A percentile compares a stretch with the other conserved stretches of the same genome.
phyloP scores from a whole-genome alignment of 2,888 invertebrate genomes.

The Hyles lineata region DNA sequence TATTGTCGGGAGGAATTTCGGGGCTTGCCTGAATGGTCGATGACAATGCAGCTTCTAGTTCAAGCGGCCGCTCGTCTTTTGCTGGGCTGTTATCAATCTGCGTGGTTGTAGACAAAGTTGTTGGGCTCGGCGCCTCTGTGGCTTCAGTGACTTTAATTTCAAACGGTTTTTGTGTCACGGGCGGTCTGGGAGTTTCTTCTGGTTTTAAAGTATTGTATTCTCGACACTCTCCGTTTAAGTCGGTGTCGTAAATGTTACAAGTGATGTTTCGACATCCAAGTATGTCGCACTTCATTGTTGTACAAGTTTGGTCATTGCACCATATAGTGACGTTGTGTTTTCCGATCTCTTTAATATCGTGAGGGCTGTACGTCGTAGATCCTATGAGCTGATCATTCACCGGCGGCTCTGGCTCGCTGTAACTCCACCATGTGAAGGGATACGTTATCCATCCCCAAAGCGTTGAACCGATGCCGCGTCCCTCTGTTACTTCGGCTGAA shows the following conservation, averaged over 20 bases:
- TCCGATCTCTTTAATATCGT: slow-evolving; percentile 60
- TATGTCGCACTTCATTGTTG: slow-evolving; percentile 72
- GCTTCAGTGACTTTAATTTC: slow-evolving; percentile 36
- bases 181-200: slow-evolving; percentile 50
- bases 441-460: slow-evolving; percentile 79
- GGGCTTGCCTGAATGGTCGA: slow-evolving; percentile 54
- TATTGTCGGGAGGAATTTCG: not conserved
- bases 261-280: slow-evolving; percentile 69
- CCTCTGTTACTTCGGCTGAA: slow-evolving; percentile 68
- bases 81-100: slow-evolving; percentile 41
- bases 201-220: slow-evolving; percentile 63
- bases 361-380: slow-evolving; percentile 50
- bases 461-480: slow-evolving; percentile 70
- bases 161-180: slow-evolving; percentile 37
- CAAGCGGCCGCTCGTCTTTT: slow-evolving; percentile 61
- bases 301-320: slow-evolving; percentile 81
- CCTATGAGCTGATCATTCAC: slow-evolving; percentile 53
- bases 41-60: slow-evolving; percentile 69
- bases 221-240: slow-evolving; percentile 74
- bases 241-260: slow-evolving; percentile 79
- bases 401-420: slow-evolving; percentile 51
- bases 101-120: slow-evolving; percentile 34
- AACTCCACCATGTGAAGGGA: slow-evolving; percentile 76
- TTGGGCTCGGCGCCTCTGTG: slow-evolving; percentile 34
- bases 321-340: slow-evolving; percentile 72